Evolutionary conservation across 2,797 vertebrate genomes (phyloP), one percentile per base, ranked within the genome.

Genomic region (Rhinella marina): DNA sequence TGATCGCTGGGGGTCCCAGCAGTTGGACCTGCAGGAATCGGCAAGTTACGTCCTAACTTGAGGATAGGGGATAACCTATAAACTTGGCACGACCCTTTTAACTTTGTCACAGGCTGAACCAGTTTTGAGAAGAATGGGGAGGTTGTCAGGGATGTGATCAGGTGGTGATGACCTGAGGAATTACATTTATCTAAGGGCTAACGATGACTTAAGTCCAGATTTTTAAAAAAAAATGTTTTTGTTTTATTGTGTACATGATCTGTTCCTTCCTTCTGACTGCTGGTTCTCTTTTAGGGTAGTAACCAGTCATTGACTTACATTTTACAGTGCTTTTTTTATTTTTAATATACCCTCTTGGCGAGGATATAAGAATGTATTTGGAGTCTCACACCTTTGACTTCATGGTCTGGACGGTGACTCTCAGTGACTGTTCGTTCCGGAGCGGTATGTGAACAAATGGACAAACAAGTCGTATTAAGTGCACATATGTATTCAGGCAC

Each of bases 401-500:
- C 16, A 21, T 32, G 68, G n/a, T 70, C 13, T 16, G 14, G 10
- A n/a, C 25, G 81, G n/a, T 84, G 50, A 59, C 29, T 64, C 27
- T 10, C 25, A 9, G 21, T 17, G 27, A 41, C 13, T 5, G 62
- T 54, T 7, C 23, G 2, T 77, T 52, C 19, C 7, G 16, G 11
- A 54, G 75, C 23, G 11, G 23, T 52, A 2, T 25, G 75, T 77
- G 75, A 52, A 25, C 12, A 54, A 77, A 77, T 54, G n/a, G 75
- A 77, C 75, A 25, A 27, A 12, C 73, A n/a, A 54, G 48, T 25
- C 0, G 32, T 48, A 21, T 12, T 23, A 19, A 50, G n/a, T 19
- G 52, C 23, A 23, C 17, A 48, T 68, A 68, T 77, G 83, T 85
- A 52, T 81, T 82, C 79, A 81, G 52, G 85, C 85, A 73, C 23